phyloP scores from a whole-genome alignment of 2,113 vertebrate species.

The Corythoichthys intestinalis region DNA sequence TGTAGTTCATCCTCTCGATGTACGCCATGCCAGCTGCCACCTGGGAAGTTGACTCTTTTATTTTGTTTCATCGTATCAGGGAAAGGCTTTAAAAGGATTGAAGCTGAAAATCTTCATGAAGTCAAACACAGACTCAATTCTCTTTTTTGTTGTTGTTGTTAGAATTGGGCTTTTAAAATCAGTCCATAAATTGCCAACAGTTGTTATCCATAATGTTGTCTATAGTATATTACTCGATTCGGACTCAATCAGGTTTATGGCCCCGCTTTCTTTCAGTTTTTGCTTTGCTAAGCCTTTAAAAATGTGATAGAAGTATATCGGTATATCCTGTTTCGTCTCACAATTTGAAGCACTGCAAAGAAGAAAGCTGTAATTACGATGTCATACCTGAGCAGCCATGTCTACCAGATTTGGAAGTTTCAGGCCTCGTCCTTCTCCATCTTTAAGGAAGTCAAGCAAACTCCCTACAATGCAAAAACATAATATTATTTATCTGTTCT shows the following conservation, averaged over 20 bases:
- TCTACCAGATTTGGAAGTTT: constrained; percentile 98
- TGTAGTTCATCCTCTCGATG: constrained; percentile 99
- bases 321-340: neutral
- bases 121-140: neutral
- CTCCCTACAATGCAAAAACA: constrained; percentile 76
- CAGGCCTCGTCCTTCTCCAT: constrained; percentile 88
- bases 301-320: neutral
- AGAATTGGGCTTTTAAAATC: neutral
- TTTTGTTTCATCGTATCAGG: constrained; percentile 3
- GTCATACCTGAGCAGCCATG: constrained; percentile 93
- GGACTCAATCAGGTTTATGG: neutral
- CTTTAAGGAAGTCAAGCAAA: constrained; percentile 94
- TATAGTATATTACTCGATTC: too few species aligned
- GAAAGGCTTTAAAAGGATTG: constrained; percentile 22
- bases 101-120: neutral
- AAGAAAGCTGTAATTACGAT: neutral
- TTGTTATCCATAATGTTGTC: neutral
- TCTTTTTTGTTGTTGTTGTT: neutral
- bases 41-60: constrained; percentile 59
- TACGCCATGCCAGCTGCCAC: constrained; percentile 97
- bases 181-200: neutral
- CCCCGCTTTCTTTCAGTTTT: neutral
- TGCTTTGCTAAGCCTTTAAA: neutral
- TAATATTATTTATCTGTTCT: neutral
- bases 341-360: neutral